Conservation (phyloP, 2,888 invertebrate species). For the Drosophila pseudotakahashii region DNA sequence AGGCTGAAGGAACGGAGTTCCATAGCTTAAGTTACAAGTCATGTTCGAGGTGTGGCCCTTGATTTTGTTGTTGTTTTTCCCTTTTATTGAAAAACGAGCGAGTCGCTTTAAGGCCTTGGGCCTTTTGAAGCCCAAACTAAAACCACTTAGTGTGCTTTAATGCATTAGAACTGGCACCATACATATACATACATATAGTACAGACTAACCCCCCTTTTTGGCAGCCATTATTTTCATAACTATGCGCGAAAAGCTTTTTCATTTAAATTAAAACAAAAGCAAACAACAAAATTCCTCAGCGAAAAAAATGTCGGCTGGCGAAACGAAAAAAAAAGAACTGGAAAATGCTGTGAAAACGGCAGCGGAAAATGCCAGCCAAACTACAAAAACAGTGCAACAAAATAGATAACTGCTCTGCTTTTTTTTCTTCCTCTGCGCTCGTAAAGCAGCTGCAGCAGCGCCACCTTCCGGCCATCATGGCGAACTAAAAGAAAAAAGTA, state of each 20-base stretch:
- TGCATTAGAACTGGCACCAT: constrained; percentile 32
- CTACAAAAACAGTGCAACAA: constrained; percentile 43
- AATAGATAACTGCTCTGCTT: constrained; percentile 57
- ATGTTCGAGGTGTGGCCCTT: constrained; percentile 57
- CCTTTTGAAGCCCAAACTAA: constrained; percentile 46
- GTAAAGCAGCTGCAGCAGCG: constrained; percentile 77
- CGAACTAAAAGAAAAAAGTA: constrained; percentile 21
- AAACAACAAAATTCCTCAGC: constrained; percentile 33
- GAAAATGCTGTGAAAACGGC: constrained; percentile 68
- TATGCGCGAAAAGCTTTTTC: constrained; percentile 76
- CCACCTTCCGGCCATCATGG: constrained; percentile 68
- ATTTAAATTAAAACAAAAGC: constrained; percentile 65
- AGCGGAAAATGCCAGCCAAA: constrained; percentile 62
- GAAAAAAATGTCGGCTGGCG: constrained; percentile 12
- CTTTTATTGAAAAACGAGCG: constrained; percentile 56
- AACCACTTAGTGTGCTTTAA: constrained; percentile 63
- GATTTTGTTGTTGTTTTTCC: constrained; percentile 53
- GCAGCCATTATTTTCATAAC: constrained; percentile 73
- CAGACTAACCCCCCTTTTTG: constrained; percentile 3
- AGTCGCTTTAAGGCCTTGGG: constrained; percentile 49
- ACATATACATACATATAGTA: neutral
- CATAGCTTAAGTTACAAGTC: constrained; percentile 76
- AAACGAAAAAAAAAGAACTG: constrained; percentile 46
- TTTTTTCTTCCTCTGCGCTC: constrained; percentile 40
- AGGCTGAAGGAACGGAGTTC: constrained; percentile 46